These are phyloP conservation scores for Eupeodes latifasciatus DNA, from an alignment of 2,888 invertebrate genomes.

Conservation along the genomic window DNA sequence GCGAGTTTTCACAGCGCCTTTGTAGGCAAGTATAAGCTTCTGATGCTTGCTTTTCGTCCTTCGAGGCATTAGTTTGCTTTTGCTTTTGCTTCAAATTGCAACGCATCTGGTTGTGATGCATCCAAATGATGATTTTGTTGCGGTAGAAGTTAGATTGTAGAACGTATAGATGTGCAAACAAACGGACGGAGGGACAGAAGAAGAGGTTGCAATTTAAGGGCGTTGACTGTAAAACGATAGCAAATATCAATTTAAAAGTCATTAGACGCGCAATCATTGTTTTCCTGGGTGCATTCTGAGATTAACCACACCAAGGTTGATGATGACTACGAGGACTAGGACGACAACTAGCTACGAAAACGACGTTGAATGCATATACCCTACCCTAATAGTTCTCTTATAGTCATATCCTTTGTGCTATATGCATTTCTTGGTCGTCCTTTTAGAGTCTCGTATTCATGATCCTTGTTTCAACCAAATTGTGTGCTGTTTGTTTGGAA, in stretches of 20 bases:
- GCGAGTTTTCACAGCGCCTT: conserved; percentile 36
- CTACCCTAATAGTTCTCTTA: conserved; percentile 26
- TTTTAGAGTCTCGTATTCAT: not conserved
- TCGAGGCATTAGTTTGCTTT: conserved; percentile 37
- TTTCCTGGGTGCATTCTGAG: conserved; percentile 47
- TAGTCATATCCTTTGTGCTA: conserved; percentile 42
- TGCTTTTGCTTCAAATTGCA: conserved; percentile 19
- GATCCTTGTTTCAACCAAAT: not conserved
- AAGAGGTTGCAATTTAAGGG: not conserved
- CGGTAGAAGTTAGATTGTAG: not conserved
- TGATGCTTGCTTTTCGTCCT: conserved; percentile 42
- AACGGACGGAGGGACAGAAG: no score
- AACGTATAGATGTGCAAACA: not conserved
- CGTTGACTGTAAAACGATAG: conserved; percentile 60
- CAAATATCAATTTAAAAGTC: conserved; percentile 75
- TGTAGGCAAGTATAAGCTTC: conserved; percentile 27
- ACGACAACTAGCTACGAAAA: not conserved
- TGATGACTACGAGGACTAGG: not conserved
- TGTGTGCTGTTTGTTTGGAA: conserved; percentile 28
- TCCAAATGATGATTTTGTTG: conserved; percentile 28
- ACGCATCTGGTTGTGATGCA: conserved; percentile 28
- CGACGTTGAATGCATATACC: not conserved
- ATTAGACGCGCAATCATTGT: conserved; percentile 68
- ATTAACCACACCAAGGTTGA: conserved; percentile 27
- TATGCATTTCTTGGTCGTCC: conserved; percentile 8